Evolutionary conservation across 2,888 invertebrate species (phyloP).

Genomic region (Chaitophorus viminalis): DNA sequence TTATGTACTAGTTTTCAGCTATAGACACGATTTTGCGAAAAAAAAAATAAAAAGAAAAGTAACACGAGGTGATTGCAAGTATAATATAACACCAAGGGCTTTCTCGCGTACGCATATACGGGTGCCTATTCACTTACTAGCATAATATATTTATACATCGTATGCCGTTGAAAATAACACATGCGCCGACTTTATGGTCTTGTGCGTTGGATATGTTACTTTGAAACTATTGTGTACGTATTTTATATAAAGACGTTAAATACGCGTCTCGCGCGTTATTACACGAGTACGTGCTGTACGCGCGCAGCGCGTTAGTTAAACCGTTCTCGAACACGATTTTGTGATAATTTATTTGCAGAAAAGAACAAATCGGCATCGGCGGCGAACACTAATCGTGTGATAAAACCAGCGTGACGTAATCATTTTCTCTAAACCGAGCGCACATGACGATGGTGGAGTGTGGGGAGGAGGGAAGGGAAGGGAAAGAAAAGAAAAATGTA

Average conservation of each 20-base stretch:
- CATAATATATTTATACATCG: not conserved
- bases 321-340: constrained; percentile 39
- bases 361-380: constrained; percentile 36
- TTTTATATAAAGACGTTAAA: constrained; percentile 40
- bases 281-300: not conserved
- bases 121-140: too few species aligned
- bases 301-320: constrained; percentile 1
- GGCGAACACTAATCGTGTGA: constrained; percentile 37
- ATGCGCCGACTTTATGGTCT: not conserved
- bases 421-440: constrained; percentile 19
- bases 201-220: not conserved
- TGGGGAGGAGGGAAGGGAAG: not conserved
- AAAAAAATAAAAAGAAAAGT: not conserved
- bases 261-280: not conserved
- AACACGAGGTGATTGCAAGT: not conserved
- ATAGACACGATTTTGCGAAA: not conserved
- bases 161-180: not conserved
- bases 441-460: not conserved
- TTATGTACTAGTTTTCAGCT: too few species aligned
- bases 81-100: not conserved
- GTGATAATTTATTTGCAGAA: constrained; percentile 53
- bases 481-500: not conserved
- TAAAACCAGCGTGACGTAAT: constrained; percentile 46
- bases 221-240: constrained; percentile 11
- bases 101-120: not conserved